Base-by-base conservation (phyloP, 2,888 invertebrate species). In the Aporophyla nigra region DNA sequence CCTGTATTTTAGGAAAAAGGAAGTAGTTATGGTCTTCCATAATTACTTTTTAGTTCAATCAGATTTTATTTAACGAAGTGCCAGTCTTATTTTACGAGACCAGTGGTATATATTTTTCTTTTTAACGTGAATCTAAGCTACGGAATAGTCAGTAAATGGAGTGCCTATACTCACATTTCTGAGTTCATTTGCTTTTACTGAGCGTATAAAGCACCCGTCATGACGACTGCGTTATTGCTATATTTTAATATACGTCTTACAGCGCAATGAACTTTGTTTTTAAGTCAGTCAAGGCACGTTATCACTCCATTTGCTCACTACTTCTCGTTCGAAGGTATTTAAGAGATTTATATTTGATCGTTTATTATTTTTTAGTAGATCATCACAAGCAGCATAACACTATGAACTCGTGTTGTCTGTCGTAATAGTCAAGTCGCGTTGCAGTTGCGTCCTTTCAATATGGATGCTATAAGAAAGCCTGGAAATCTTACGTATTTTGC, bases 311-410 rank as follows among this genome's bases (percentile, higher is more conserved):
- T 80, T 43, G 78, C 33, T 78, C n/a, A 70, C 43, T 66, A 33
- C n/a, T 33, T 56, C n/a, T 33, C 16, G 5, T 33, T 54, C 2
- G 21, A 72, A 59, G 10, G 40, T 65, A 19, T 75, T 46, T 53
- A 69, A 4, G 24, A 80, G 56, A 61, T 65, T 59, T 14, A 6
- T 69, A 67, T 49, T 74, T 61, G 12, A 71, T 71, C 2, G n/a
- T 71, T 49, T 33, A 46, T 43, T 54, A 49, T 40, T 59, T 65
- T 53, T n/a, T 79, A 54, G 1, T 19, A 5, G 19, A 68, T 56
- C 62, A 74, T 80, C 54, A 74, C 74, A 74, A 51, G 27, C 7
- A 71, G 43, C 61, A 71, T 71, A 82, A 68, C 68, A 61, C 67
- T 43, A 24, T 77, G 51, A 65, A 78, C 43, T 27, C 40, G 65